These are phyloP conservation scores for Astropecten irregularis DNA, from an alignment of 53 echinoderm and acorn worm species.

Conservation along the genomic window DNA sequence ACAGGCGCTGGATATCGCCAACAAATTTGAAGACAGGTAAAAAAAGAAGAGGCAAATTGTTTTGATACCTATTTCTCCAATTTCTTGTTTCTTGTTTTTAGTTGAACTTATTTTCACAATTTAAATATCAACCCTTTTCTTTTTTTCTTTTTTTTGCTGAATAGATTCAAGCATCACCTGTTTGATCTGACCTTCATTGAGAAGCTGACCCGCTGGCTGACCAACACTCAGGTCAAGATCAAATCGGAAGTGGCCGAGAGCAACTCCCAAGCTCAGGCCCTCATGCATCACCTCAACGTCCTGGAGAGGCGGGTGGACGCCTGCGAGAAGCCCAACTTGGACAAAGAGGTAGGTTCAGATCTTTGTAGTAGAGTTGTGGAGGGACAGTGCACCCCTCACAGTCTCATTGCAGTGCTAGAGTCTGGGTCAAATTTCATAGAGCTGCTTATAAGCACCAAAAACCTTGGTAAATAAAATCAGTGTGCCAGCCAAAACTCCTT, in stretches of 20 bases:
- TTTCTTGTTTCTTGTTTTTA: background rate
- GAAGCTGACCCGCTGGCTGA: slow-evolving; percentile 96
- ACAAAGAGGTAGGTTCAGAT: slow-evolving; percentile 92
- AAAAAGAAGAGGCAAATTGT: too few species aligned
- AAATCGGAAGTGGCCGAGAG: slow-evolving; percentile 92
- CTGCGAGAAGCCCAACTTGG: slow-evolving; percentile 89
- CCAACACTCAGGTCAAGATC: slow-evolving; percentile 99
- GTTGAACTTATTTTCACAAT: background rate
- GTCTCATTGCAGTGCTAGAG: too few species aligned
- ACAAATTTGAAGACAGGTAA: slow-evolving; percentile 97
- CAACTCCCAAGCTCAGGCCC: slow-evolving; percentile 84
- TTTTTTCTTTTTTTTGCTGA: background rate
- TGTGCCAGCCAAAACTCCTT: too few species aligned
- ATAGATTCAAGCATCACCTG: slow-evolving; percentile 93
- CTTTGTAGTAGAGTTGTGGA: too few species aligned
- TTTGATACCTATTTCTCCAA: background rate
- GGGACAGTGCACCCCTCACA: too few species aligned
- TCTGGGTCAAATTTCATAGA: too few species aligned
- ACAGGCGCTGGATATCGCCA: slow-evolving; percentile 93
- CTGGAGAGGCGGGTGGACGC: slow-evolving; percentile 94
- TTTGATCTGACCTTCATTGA: slow-evolving; percentile 99
- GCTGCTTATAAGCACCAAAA: too few species aligned
- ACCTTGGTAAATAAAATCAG: too few species aligned
- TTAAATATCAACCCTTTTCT: background rate
- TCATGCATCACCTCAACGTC: slow-evolving; percentile 82